phyloP scores from a whole-genome alignment of 2,888 invertebrate genomes.

The Ceraclea dissimilis region DNA sequence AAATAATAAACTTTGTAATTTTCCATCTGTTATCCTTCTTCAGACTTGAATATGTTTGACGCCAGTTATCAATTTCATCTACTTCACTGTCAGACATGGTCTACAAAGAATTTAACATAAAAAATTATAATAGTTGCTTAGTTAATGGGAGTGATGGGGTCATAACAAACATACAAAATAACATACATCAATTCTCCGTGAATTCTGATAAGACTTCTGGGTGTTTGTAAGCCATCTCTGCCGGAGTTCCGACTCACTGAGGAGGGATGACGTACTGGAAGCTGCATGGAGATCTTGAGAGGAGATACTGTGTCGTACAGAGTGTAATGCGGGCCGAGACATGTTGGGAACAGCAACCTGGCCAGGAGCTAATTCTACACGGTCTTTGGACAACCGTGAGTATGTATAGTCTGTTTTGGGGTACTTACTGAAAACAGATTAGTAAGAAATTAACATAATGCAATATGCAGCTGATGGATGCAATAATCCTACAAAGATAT shows the following conservation, averaged over 20 bases:
- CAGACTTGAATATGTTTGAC: neutral
- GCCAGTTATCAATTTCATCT: conserved; percentile 16
- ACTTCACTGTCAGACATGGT: conserved; percentile 19
- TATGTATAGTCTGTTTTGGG: conserved; percentile 91
- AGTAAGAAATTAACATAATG: neutral
- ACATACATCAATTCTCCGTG: conserved; percentile 9
- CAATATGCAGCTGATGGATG: too few relatives aligned
- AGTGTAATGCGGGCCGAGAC: conserved; percentile 64
- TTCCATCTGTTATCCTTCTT: conserved; percentile 32
- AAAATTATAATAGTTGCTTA: too few relatives aligned
- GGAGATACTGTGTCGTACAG: conserved; percentile 15
- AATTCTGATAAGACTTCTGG: conserved; percentile 5
- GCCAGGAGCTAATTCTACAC: conserved; percentile 71
- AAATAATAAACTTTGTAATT: conserved; percentile 35
- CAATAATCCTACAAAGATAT: too few relatives aligned
- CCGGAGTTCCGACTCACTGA: conserved; percentile 4
- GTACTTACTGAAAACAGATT: conserved; percentile 59
- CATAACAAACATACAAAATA: neutral
- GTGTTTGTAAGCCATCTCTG: conserved; percentile 5
- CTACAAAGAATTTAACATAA: conserved; percentile 6
- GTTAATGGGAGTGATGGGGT: too few relatives aligned
- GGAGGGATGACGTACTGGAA: conserved; percentile 1
- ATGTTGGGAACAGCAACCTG: conserved; percentile 82
- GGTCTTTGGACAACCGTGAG: conserved; percentile 72
- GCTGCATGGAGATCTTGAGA: neutral